A percentile compares a stretch with the other conserved stretches of the same genome.
Conservation (phyloP, 2,888 invertebrate species). For the Agrotis puta region DNA sequence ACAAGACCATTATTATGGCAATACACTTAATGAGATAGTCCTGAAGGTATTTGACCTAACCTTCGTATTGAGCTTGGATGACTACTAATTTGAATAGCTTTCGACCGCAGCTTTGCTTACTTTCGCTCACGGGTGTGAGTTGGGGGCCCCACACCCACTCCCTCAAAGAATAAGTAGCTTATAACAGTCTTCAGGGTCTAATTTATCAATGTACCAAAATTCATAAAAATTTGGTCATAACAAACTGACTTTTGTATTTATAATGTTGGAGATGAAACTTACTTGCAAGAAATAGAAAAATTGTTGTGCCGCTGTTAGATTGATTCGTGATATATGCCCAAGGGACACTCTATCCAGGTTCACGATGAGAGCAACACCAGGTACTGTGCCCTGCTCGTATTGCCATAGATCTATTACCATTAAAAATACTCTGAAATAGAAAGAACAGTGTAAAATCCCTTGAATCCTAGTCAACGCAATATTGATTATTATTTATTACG, state of each 20-base stretch:
- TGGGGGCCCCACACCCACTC: no score
- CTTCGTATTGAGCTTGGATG: neutral
- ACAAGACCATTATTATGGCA: conserved; percentile 4
- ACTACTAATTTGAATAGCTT: no score
- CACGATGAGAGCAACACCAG: conserved; percentile 92
- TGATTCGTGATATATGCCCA: conserved; percentile 92
- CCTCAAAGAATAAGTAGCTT: no score
- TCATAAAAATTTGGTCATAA: no score
- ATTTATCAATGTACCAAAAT: no score
- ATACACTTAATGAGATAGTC: conserved; percentile 8
- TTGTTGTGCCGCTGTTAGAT: conserved; percentile 92
- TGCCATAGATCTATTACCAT: conserved; percentile 83
- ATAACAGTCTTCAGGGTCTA: no score
- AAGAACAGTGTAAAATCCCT: neutral
- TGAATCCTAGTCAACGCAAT: neutral
- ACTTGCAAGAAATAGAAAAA: conserved; percentile 93
- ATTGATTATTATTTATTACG: no score
- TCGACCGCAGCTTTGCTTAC: no score
- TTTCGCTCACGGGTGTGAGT: no score
- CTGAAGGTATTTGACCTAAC: conserved; percentile 8
- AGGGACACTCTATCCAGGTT: conserved; percentile 92
- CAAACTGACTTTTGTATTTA: no score
- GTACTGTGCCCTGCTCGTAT: conserved; percentile 89
- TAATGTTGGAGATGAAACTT: conserved; percentile 1
- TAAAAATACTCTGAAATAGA: conserved; percentile 75